Percentiles rank a stretch among this genome's conserved stretches.
These are phyloP conservation scores for Acleris emargana DNA, from an alignment of 2,888 invertebrate genomes.

Conservation along the genomic window DNA sequence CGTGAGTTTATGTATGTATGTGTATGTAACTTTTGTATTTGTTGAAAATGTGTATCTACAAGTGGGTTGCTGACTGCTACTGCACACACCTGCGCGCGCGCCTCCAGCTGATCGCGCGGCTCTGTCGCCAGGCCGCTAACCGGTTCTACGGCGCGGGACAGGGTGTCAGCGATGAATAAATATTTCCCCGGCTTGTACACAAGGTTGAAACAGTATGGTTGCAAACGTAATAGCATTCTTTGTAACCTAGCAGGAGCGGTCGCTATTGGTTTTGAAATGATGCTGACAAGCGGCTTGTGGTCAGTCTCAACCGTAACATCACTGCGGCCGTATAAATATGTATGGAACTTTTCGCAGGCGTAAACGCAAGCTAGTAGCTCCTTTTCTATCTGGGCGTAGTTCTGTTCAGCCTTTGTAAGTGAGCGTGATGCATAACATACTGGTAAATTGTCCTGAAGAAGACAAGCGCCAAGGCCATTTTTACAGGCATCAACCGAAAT, in stretches of 20 bases:
- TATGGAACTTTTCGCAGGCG: not conserved
- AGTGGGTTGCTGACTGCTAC: no score
- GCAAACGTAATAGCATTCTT: not conserved
- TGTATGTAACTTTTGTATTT: no score
- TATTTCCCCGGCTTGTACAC: no score
- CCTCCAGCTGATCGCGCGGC: no score
- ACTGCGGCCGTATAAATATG: not conserved
- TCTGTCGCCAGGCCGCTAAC: no score
- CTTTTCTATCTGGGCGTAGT: not conserved
- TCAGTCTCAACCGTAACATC: no score
- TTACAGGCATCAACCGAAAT: not conserved
- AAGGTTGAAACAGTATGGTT: not conserved
- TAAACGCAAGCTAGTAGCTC: not conserved
- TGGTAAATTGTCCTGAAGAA: not conserved
- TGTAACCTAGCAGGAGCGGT: not conserved
- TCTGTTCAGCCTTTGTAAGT: not conserved
- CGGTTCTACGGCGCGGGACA: no score
- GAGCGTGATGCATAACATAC: not conserved
- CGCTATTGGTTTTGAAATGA: not conserved
- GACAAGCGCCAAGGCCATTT: not conserved
- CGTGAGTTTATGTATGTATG: no score
- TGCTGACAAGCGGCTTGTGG: no score
- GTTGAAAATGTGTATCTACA: no score
- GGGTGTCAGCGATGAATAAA: no score
- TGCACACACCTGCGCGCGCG: no score